Base-by-base conservation (phyloP, 2,888 invertebrate genomes). In the Aspidiotus destructor region DNA sequence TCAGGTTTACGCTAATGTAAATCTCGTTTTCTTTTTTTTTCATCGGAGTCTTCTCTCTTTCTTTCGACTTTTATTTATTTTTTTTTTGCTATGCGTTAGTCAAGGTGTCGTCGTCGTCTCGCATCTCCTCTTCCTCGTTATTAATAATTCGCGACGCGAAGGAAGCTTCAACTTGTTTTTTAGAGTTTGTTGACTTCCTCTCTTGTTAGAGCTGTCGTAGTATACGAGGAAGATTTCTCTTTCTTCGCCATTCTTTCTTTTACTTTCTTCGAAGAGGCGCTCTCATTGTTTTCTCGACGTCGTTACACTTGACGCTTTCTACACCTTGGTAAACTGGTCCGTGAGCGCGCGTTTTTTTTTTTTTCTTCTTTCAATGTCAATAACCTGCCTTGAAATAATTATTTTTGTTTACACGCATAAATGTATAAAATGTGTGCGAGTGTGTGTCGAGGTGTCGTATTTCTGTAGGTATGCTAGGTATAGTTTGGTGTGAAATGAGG, bases 371-470 rank as follows among this genome's bases (percentile, higher is more conserved):
- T 67, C 67, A 67, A 67, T 67, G 67, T 67, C 67, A 67, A 67
- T 67, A 67, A 67, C 67, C 67, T 67, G 67, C 67, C 67, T 67
- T 67, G 67, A 67, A 67, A 67, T 63, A 53, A 63, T 67, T 67
- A 58, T n/a, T 57, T 67, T 65, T 57, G 44, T 65, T 62, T 52
- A 62, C 52, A 16, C 28, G 28, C 16, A 16, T 62, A 11, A 11
- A 15, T 60, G 60, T 11, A n/a, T 61, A 28, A 28, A 28, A 28
- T 28, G 28, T 28, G 28, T 5, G 15, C n/a, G 9, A n/a, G 60
- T n/a, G 28, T 11, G 61, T 41, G 61, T 28, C 28, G 28, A 28
- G 28, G 28, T 28, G 28, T 28, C 28, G 28, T 28, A 28, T 28
- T 28, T 28, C 28, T 28, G 5, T 28, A 28, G 1, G 28, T n/a